These are phyloP conservation scores for Cerastis leucographa DNA, from an alignment of 2,888 invertebrate genomes.

Conservation along the genomic window DNA sequence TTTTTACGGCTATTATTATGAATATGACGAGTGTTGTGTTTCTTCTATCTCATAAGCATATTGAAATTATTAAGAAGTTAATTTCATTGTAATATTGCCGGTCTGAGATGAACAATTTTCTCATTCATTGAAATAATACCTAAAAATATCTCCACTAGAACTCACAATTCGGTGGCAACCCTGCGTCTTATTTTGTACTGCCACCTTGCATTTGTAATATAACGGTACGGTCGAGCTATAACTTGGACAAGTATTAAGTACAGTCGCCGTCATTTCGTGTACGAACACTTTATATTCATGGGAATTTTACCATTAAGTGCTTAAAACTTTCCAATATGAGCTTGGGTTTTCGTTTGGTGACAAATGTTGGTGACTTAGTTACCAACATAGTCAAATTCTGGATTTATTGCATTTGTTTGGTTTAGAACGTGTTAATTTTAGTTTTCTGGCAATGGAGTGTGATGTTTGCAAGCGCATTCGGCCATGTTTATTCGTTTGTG, in stretches of 20 bases:
- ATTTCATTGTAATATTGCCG: not conserved
- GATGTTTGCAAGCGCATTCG: conserved; percentile 1
- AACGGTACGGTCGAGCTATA: conserved; percentile 61
- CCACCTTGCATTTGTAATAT: conserved; percentile 65
- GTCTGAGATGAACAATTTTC: not conserved
- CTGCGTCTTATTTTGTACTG: conserved; percentile 36
- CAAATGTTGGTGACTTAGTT: conserved; percentile 4
- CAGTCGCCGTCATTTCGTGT: conserved; percentile 44
- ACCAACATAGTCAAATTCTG: not conserved
- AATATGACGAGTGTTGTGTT: not conserved
- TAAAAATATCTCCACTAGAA: not conserved
- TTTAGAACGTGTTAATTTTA: not conserved
- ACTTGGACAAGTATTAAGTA: conserved; percentile 59
- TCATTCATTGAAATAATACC: not conserved
- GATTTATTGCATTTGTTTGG: conserved; percentile 3
- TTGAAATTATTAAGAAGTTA: not conserved
- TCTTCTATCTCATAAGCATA: not conserved
- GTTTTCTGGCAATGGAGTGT: conserved; percentile 15
- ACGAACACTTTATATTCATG: conserved; percentile 49
- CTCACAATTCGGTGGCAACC: conserved; percentile 40
- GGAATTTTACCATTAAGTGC: conserved; percentile 37
- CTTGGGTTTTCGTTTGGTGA: conserved; percentile 10
- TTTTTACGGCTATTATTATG: not conserved
- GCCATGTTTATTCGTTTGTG: not conserved
- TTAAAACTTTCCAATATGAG: conserved; percentile 56